Percentiles rank a stretch among this genome's conserved stretches.
Evolutionary conservation across 2,797 vertebrate genomes (phyloP).

Genomic region (Acipenser oxyrinchus): DNA sequence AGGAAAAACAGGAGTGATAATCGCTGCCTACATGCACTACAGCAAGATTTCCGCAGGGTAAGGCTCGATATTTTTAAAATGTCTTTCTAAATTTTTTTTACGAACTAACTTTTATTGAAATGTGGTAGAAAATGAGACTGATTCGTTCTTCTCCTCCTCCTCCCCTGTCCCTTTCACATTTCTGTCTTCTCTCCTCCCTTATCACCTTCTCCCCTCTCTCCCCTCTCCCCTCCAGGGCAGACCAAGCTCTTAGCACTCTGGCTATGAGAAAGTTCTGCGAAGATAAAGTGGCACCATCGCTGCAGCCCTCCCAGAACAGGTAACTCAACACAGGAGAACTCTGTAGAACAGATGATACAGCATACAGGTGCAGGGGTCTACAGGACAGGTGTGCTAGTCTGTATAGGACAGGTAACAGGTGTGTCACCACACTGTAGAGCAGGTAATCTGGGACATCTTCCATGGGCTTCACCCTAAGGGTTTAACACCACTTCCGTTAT

Average conservation of each 20-base stretch:
- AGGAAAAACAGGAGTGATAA: slow-evolving; percentile 80
- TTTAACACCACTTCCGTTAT: too few species aligned
- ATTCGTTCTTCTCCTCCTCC: not conserved
- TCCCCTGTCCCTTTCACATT: slow-evolving; percentile 6
- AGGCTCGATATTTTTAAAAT: slow-evolving; percentile 27
- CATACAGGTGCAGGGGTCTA: too few species aligned
- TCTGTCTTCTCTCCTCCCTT: slow-evolving; percentile 19
- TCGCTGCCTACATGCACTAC: slow-evolving; percentile 90
- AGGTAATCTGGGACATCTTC: too few species aligned
- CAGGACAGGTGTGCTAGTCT: too few species aligned
- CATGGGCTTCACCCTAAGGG: too few species aligned
- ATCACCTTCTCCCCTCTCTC: slow-evolving; percentile 35
- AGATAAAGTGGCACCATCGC: slow-evolving; percentile 79
- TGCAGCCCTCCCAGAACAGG: slow-evolving; percentile 87
- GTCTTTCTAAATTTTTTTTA: too few species aligned
- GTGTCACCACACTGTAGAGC: too few species aligned
- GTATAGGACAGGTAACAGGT: too few species aligned
- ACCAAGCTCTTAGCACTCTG: slow-evolving; percentile 83
- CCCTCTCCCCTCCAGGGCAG: slow-evolving; percentile 61
- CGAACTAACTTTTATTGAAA: too few species aligned
- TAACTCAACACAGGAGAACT: slow-evolving; percentile 27
- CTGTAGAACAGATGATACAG: too few species aligned
- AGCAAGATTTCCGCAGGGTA: slow-evolving; percentile 90
- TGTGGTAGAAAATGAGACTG: too few species aligned
- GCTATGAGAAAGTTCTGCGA: slow-evolving; percentile 92